phyloP scores from a whole-genome alignment of 2,888 invertebrate genomes.

The Drosophila sordidula region DNA sequence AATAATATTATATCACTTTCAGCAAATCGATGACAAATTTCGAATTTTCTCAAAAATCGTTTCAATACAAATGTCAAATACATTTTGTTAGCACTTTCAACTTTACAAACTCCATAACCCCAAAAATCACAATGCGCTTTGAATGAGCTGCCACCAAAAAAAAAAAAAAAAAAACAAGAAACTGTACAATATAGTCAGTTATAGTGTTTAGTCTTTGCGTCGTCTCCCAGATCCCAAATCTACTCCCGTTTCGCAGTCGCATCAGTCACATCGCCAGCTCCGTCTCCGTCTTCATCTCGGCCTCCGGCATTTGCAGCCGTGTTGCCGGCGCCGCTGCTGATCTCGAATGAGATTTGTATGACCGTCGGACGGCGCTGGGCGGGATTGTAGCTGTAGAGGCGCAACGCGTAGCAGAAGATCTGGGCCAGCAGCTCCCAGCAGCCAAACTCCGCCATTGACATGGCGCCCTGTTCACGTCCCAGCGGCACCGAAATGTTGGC shows the following conservation, averaged over 20 bases:
- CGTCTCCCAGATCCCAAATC: constrained; percentile 27
- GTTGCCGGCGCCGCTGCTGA: constrained; percentile 50
- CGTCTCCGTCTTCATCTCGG: constrained; percentile 6
- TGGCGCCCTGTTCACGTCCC: constrained; percentile 67
- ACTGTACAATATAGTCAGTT: constrained; percentile 52
- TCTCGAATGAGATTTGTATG: constrained; percentile 82
- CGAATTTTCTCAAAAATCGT: constrained; percentile 64
- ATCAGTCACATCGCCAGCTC: constrained; percentile 55
- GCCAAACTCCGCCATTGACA: constrained; percentile 74
- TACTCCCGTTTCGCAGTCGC: constrained; percentile 53
- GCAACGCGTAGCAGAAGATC: constrained; percentile 83
- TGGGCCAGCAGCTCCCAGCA: constrained; percentile 84
- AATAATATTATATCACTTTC: constrained; percentile 75
- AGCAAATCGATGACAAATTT: constrained; percentile 74
- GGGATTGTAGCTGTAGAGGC: constrained; percentile 80
- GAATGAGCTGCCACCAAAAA: constrained; percentile 82
- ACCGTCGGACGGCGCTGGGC: constrained; percentile 75
- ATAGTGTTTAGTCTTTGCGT: constrained; percentile 39
- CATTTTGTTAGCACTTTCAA: constrained; percentile 53
- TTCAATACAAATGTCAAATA: constrained; percentile 62
- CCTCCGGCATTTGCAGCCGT: constrained; percentile 35
- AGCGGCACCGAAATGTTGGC: constrained; percentile 83
- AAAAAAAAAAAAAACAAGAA: not conserved
- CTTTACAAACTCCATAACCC: constrained; percentile 34
- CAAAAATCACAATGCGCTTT: constrained; percentile 84